Evolutionary conservation across 2,113 vertebrate genomes (phyloP).

Genomic region (Tragelaphus imberbis): DNA sequence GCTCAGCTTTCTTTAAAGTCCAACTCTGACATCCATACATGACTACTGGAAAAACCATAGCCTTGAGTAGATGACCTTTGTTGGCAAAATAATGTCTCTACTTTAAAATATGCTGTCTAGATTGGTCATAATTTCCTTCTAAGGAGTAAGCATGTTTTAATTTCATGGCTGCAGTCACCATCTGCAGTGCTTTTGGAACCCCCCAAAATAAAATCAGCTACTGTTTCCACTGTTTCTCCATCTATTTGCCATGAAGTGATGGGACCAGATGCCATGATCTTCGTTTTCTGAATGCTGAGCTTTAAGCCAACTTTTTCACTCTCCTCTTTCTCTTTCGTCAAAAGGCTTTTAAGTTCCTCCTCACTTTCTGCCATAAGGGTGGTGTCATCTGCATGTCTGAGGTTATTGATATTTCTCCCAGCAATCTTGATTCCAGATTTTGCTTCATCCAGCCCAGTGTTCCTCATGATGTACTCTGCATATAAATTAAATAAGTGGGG

Average conservation of each 20-base stretch:
- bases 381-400: background rate
- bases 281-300: background rate
- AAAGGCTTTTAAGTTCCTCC: background rate
- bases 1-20: background rate
- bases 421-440: background rate
- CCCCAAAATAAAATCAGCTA: fast-evolving
- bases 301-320: background rate
- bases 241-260: background rate
- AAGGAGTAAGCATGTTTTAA: background rate
- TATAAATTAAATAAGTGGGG: too few relatives aligned
- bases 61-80: background rate
- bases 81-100: too few relatives aligned
- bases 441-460: too few relatives aligned
- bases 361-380: background rate
- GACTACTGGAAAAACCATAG: background rate
- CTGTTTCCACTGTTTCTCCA: background rate
- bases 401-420: background rate
- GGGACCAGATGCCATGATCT: background rate
- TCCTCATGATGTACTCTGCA: too few relatives aligned
- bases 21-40: background rate
- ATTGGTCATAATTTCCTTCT: background rate
- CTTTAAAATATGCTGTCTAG: background rate
- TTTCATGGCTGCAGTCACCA: background rate
- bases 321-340: background rate
- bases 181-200: background rate